A percentile compares a stretch with the other conserved stretches of the same genome.
phyloP scores from a whole-genome alignment of 2,888 invertebrate species.

The Notodonta dromedarius region DNA sequence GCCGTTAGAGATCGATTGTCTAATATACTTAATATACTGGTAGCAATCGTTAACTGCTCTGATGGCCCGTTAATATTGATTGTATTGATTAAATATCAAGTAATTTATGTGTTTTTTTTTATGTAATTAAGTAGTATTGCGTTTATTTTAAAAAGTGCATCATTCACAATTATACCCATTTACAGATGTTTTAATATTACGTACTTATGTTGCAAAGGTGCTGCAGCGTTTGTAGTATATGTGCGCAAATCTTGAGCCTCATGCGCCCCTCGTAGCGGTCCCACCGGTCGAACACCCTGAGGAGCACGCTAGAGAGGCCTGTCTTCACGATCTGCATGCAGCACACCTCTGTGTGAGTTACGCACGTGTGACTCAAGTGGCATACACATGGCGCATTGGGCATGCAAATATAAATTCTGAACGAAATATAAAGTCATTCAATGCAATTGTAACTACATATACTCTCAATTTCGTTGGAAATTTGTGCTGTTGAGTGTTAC shows the following conservation, averaged over 20 bases:
- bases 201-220: conserved; percentile 86
- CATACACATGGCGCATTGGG: conserved; percentile 49
- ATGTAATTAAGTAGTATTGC: too few species aligned
- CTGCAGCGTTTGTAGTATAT: conserved; percentile 84
- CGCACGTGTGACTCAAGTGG: conserved; percentile 65
- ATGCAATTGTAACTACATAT: neutral
- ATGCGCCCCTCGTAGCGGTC: conserved; percentile 86
- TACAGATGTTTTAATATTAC: conserved; percentile 45
- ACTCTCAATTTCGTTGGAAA: conserved; percentile 14
- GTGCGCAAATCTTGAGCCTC: conserved; percentile 85
- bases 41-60: too few species aligned
- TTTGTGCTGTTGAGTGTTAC: conserved; percentile 22
- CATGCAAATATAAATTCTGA: conserved; percentile 44
- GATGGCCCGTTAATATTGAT: too few species aligned
- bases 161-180: neutral
- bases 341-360: conserved; percentile 85
- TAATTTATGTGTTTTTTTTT: too few species aligned
- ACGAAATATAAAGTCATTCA: conserved; percentile 2
- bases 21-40: too few species aligned
- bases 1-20: too few species aligned
- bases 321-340: conserved; percentile 86
- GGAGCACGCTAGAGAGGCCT: conserved; percentile 82
- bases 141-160: too few species aligned
- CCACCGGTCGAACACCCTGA: conserved; percentile 86
- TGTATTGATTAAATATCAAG: too few species aligned